A percentile compares a stretch with the other conserved stretches of the same genome.
Evolutionary conservation across 2,113 vertebrate genomes (phyloP).

Genomic region (Gymnobelideus leadbeateri): DNA sequence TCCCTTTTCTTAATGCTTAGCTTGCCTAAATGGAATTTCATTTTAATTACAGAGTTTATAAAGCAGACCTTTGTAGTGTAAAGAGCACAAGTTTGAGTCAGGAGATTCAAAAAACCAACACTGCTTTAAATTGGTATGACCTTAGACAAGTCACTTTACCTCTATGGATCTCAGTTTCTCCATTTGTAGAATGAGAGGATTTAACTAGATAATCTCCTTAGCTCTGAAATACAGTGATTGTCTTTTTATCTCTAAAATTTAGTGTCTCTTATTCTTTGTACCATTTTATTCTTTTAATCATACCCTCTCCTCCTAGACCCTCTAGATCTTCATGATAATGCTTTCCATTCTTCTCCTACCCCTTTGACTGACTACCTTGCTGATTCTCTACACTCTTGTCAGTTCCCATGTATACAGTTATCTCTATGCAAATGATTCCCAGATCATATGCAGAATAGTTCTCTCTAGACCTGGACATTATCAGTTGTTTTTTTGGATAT

Average conservation of each 20-base stretch:
- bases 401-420: not conserved
- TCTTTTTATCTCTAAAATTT: not conserved
- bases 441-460: not conserved
- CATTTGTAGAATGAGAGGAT: not conserved
- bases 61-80: not conserved
- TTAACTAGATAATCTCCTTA: not conserved
- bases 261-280: not conserved
- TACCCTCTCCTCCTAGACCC: not conserved
- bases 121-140: not conserved
- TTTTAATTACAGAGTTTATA: not conserved
- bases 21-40: not conserved
- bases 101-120: not conserved
- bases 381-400: not conserved
- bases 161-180: not conserved
- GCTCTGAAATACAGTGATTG: not conserved
- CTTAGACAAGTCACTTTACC: not conserved
- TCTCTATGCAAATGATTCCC: not conserved
- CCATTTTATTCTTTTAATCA: not conserved
- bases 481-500: not conserved
- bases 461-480: not conserved
- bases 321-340: not conserved
- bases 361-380: not conserved
- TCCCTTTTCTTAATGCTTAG: not conserved
- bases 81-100: not conserved
- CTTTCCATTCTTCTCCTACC: not conserved